Base-by-base conservation (phyloP, 2,888 invertebrate species). In the Aporophyla lueneburgensis region DNA sequence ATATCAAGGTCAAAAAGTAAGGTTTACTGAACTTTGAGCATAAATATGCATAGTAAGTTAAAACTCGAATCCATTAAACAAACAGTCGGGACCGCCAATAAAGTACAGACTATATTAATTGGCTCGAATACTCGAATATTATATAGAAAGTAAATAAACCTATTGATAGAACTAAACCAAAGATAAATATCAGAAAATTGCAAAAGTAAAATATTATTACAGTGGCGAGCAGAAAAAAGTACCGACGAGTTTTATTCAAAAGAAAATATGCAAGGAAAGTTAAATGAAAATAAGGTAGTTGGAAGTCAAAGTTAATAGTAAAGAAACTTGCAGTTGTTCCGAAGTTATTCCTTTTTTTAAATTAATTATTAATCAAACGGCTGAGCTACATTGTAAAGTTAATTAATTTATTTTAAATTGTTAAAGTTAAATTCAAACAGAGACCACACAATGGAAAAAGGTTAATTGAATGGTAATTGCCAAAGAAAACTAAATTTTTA, bases 111-210 rank as follows among this genome's bases (percentile, higher is more conserved):
- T 69, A 43, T 21, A 69, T 69, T 68, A 80, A 80, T 74, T 84
- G 75, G 24, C 69, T 7, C 16, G 69, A 69, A 73, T 56, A 69
- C 49, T 80, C 5, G 24, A 74, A 70, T 74, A 74, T 65, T 62
- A 62, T 16, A 54, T 16, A 27, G 1, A 63, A 71, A 53, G 59
- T 59, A 85, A 76, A 85, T 68, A 85, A 54, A 43, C 7, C 4
- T 67, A 67, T 80, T 49, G 62, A n/a, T 62, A 6, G 3, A n/a
- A 49, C 16, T 19, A n/a, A 70, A 74, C 70, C 33, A 49, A 33
- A 75, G 53, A 68, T 81, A 81, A 84, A 82, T 74, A 82, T 82
- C 56, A 67, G 56, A 70, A 83, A 82, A 82, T 73, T 82, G 54
- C 53, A 65, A 82, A 85, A 82, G 40, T 59, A 63, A 66, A 72